These are phyloP conservation scores for Sogatella furcifera DNA, from an alignment of 1,140 invertebrate genomes.

Conservation along the genomic window DNA sequence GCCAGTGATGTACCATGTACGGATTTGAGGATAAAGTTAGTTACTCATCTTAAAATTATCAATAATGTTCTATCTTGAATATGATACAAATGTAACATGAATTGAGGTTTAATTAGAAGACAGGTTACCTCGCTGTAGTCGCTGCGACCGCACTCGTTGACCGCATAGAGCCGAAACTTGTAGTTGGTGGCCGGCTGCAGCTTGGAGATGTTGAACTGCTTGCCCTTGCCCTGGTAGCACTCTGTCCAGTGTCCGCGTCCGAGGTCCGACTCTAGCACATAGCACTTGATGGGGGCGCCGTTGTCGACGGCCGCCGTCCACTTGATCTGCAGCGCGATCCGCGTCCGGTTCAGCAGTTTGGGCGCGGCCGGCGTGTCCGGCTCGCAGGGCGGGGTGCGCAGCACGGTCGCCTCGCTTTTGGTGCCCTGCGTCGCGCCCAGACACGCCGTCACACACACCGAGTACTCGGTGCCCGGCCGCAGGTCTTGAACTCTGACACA, in stretches of 20 bases:
- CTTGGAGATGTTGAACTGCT: slow-evolving; percentile 58
- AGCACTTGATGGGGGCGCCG: slow-evolving; percentile 63
- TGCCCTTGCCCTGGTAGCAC: slow-evolving; percentile 50
- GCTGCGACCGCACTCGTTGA: slow-evolving; percentile 66
- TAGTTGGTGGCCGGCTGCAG: slow-evolving; percentile 65
- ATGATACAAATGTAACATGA: no score
- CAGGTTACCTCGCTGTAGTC: slow-evolving; percentile 47
- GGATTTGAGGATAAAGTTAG: no score
- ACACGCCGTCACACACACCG: slow-evolving; percentile 53
- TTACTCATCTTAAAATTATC: no score
- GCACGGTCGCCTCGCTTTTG: slow-evolving; percentile 38
- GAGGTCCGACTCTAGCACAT: slow-evolving; percentile 68
- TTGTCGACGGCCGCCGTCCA: slow-evolving; percentile 63
- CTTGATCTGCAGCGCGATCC: slow-evolving; percentile 48
- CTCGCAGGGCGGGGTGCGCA: slow-evolving; percentile 53
- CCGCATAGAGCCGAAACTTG: slow-evolving; percentile 64
- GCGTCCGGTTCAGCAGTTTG: slow-evolving; percentile 43
- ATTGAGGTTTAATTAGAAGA: no score
- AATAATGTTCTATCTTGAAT: no score
- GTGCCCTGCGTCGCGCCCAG: slow-evolving; percentile 37
- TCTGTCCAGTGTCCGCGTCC: slow-evolving; percentile 57
- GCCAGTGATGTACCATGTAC: no score
- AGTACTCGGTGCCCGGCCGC: slow-evolving; percentile 69
- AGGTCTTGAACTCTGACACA: slow-evolving; percentile 63
- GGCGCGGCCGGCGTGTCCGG: slow-evolving; percentile 48